Base-by-base conservation (phyloP, 2,888 invertebrate genomes). In the Rhingia campestris region DNA sequence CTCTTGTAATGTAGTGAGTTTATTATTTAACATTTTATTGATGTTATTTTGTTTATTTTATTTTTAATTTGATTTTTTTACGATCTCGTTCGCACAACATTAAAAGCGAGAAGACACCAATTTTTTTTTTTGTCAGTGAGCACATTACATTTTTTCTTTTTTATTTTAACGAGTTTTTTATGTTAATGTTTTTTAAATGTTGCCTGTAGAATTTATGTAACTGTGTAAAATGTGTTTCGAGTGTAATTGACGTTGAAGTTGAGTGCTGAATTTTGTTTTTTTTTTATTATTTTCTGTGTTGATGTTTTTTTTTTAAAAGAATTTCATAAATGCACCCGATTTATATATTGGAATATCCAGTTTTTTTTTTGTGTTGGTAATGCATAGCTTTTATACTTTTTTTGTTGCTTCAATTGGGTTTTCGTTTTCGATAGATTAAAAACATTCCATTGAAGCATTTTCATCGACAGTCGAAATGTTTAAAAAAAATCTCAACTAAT, bases 351-450 rank as follows among this genome's bases (percentile, higher is more conserved):
- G 39, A 61, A 69, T 12, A 61, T 56, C 56, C 4, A 33, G 59
- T 47, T 7, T 33, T 41, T 58, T 39, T 58, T 37, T 56, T 47
- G 43, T 39, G 47, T 61, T 37, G n/a, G 9, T 37, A 92, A 53
- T 64, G n/a, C 22, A 22, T 22, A 22, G 22, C 22, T 22, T 2
- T 22, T 22, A 2, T 22, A 22, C 22, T 22, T 22, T 22, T 22
- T 22, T 22, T 22, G 1, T 22, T 22, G 22, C 2, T 22, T 22
- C 22, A 22, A 22, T 22, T 22, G 22, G 22, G 22, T 22, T 22
- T 22, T 2, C 22, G 22, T 22, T 22, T 22, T 22, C 22, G 22
- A 22, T 22, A 22, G 22, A 22, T 22, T 22, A 22, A 22, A 22
- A 22, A 22, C 22, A 22, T 22, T 22, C 22, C 22, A 22, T 22